These are phyloP conservation scores for Peromyscus maniculatus DNA, from an alignment of 2,113 vertebrate genomes.

Conservation along the genomic window DNA sequence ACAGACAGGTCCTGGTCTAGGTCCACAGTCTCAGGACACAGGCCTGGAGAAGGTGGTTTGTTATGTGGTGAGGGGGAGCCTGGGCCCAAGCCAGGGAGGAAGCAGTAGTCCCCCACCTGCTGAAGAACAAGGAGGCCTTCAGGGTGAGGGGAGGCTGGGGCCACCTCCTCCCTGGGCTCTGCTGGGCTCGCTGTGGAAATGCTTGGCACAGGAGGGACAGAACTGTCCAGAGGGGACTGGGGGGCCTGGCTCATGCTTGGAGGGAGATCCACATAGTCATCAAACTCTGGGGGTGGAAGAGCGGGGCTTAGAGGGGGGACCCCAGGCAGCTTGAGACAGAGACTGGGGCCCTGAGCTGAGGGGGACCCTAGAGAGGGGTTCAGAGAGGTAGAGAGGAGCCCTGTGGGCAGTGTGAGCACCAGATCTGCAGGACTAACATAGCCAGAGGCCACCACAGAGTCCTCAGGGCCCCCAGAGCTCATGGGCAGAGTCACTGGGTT, in stretches of 20 bases:
- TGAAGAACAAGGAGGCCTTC: slow-evolving; percentile 88
- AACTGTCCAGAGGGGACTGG: not conserved
- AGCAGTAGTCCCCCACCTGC: slow-evolving; percentile 90
- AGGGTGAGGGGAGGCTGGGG: slow-evolving; percentile 80
- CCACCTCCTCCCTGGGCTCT: slow-evolving; percentile 41
- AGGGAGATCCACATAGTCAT: slow-evolving; percentile 82
- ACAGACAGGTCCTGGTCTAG: not conserved
- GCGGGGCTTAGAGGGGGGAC: not conserved
- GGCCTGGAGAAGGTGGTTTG: slow-evolving; percentile 14
- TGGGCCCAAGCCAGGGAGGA: slow-evolving; percentile 82
- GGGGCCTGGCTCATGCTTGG: not conserved
- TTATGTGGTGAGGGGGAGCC: slow-evolving; percentile 54
- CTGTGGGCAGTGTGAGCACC: not conserved
- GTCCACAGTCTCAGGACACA: slow-evolving; percentile 12
- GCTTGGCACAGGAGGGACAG: not conserved
- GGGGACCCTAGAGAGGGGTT: not conserved
- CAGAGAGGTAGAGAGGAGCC: not conserved
- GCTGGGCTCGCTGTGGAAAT: not conserved
- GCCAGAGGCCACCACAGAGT: slow-evolving; percentile 64
- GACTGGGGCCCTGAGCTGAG: not conserved
- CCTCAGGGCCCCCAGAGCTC: not conserved
- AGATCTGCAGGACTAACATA: slow-evolving; percentile 79
- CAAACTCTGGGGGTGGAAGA: not conserved
- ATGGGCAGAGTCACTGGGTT: not conserved
- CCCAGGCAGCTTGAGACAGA: not conserved